These are phyloP conservation scores for Coracopsis vasa DNA, from an alignment of 2,113 vertebrate genomes.

Conservation along the genomic window DNA sequence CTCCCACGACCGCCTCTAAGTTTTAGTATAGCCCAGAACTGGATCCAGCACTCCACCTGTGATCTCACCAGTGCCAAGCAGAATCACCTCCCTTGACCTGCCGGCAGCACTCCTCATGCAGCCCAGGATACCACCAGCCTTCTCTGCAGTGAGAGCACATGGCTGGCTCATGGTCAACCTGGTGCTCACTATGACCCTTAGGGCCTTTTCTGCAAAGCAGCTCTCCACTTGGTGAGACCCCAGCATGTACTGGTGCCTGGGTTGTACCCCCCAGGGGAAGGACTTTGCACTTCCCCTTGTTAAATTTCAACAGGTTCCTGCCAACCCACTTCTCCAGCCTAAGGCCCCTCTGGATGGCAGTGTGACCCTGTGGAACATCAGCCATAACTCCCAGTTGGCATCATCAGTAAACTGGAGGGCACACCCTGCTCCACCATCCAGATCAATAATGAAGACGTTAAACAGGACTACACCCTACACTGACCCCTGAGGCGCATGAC, in stretches of 20 bases:
- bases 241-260: not conserved
- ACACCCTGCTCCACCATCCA: not conserved
- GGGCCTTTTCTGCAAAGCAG: not conserved
- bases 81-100: not conserved
- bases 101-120: not conserved
- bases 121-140: not conserved
- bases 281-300: not conserved
- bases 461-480: not conserved
- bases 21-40: not conserved
- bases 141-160: not conserved
- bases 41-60: not conserved
- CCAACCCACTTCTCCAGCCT: not conserved
- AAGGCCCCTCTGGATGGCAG: not conserved
- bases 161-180: not conserved
- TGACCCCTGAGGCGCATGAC: accelerated
- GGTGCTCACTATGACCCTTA: no score
- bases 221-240: not conserved
- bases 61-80: not conserved
- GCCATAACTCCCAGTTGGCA: not conserved
- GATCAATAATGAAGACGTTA: not conserved
- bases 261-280: not conserved
- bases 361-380: not conserved
- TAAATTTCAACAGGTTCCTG: not conserved
- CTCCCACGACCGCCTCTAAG: no score
- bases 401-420: not conserved